phyloP scores from a whole-genome alignment of 35 echinoderm and acorn worm species.

The Stichopus chloronotus region DNA sequence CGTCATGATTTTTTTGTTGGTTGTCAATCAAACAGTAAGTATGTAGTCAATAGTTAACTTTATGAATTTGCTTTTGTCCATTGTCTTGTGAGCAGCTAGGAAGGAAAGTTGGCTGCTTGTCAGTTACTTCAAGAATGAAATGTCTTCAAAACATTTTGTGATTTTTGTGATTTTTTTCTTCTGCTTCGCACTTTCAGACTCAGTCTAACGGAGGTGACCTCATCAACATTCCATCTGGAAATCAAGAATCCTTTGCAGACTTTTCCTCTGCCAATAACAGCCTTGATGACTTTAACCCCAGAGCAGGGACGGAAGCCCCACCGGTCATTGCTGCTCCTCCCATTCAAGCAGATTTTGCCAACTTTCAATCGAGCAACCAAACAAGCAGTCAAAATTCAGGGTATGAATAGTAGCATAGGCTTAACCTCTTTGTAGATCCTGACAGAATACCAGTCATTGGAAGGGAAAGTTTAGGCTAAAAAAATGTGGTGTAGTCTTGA shows the following conservation, averaged over 20 bases:
- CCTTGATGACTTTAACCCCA: conserved; percentile 90
- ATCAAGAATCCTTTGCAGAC: conserved; percentile 81
- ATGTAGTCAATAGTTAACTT: too few species aligned
- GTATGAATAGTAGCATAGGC: background rate
- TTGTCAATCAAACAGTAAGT: too few species aligned
- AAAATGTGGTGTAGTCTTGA: too few species aligned
- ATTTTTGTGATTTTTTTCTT: too few species aligned
- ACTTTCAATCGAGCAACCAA: conserved; percentile 67
- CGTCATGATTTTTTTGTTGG: too few species aligned
- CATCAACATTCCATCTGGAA: conserved; percentile 41
- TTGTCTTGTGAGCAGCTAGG: too few species aligned
- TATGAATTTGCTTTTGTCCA: too few species aligned
- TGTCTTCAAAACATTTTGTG: background rate
- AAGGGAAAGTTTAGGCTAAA: background rate
- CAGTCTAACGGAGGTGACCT: conserved; percentile 42
- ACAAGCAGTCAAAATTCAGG: conserved; percentile 27
- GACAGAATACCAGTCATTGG: background rate
- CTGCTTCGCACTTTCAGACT: background rate
- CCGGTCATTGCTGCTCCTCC: background rate
- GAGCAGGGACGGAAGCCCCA: conserved; percentile 59
- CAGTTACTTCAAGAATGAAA: background rate
- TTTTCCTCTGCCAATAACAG: conserved; percentile 87
- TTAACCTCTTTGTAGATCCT: background rate
- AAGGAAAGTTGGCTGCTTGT: background rate
- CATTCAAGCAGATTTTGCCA: conserved; percentile 68